Percentiles rank a stretch among this genome's conserved stretches.
These are phyloP conservation scores for Drosophila mayaguana DNA, from an alignment of 2,888 invertebrate genomes.

Conservation along the genomic window DNA sequence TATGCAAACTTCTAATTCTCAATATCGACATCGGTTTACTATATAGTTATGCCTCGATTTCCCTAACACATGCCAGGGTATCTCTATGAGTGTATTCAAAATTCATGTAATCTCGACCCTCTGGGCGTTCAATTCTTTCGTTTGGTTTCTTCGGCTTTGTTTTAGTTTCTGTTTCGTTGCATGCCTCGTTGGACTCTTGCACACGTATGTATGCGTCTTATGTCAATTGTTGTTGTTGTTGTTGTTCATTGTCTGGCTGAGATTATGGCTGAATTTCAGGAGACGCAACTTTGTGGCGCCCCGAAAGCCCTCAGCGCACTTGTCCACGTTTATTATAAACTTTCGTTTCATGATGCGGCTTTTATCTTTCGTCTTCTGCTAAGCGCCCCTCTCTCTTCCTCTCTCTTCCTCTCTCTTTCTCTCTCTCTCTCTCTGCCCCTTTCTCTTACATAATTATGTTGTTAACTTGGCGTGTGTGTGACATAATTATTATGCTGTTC, in stretches of 20 bases:
- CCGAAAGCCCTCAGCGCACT: conserved; percentile 2
- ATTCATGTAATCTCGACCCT: neutral
- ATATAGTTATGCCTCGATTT: no score
- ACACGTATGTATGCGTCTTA: conserved; percentile 33
- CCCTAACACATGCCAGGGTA: no score
- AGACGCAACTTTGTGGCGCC: conserved; percentile 10
- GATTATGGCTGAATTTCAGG: conserved; percentile 17
- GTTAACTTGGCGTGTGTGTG: conserved; percentile 17
- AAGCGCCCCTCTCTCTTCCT: conserved; percentile 8
- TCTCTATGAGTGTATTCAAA: neutral
- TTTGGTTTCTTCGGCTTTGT: conserved; percentile 11
- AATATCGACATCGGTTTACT: neutral
- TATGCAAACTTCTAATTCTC: no score
- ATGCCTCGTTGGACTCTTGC: conserved; percentile 28
- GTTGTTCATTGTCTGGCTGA: conserved; percentile 26
- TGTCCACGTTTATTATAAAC: conserved; percentile 13
- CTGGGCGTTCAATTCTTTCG: neutral
- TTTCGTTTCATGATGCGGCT: conserved; percentile 22
- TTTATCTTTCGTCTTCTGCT: conserved; percentile 22
- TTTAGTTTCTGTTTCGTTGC: conserved; percentile 16
- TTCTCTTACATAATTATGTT: conserved; percentile 55
- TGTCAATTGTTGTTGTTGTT: conserved; percentile 33
- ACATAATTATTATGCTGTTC: conserved; percentile 64
- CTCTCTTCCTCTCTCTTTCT: conserved; percentile 3
- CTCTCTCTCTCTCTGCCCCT: neutral